Conservation (phyloP, 2,797 vertebrate genomes). For the Smutsia gigantea region DNA sequence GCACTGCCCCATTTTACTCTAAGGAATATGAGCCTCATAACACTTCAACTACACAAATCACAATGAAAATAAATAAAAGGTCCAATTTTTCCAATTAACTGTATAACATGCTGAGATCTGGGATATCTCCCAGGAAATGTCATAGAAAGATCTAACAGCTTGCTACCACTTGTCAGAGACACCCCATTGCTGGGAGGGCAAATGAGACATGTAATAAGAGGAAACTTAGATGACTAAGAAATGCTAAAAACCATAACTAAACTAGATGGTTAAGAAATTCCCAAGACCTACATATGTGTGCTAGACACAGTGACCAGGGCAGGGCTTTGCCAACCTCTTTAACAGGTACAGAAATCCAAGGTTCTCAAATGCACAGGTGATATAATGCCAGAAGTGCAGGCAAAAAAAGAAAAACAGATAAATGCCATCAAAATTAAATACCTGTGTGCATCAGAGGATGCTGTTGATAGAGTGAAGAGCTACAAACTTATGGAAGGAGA, state of each 20-base stretch:
- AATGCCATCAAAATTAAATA: neutral
- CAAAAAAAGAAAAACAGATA: neutral
- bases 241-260: neutral
- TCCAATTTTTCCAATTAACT: neutral
- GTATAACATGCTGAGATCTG: neutral
- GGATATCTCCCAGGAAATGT: neutral
- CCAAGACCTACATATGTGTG: neutral
- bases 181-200: neutral
- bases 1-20: neutral
- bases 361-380: neutral
- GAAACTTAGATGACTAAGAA: neutral
- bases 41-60: neutral
- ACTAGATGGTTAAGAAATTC: neutral
- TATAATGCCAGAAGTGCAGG: neutral
- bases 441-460: neutral
- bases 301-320: rapidly evolving
- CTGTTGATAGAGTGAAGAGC: neutral
- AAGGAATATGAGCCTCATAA: neutral
- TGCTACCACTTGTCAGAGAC: neutral
- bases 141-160: neutral
- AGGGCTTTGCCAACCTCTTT: neutral
- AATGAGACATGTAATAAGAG: neutral
- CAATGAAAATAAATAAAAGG: neutral
- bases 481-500: no score
- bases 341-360: neutral